Conservation (phyloP, 2,113 vertebrate species). For the Cariama cristata region DNA sequence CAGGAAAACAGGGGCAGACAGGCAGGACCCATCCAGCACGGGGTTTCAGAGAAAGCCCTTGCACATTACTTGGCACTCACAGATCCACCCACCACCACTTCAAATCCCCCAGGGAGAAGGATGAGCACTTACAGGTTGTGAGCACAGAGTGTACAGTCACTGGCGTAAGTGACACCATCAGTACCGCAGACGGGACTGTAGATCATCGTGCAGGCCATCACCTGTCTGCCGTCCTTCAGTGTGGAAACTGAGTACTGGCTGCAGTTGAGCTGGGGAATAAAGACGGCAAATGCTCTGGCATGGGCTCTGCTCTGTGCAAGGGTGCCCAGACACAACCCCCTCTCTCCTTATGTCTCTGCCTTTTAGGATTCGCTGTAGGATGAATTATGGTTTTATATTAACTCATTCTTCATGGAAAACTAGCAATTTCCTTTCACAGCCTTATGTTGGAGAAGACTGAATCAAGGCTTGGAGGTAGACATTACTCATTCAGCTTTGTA, state of each 20-base stretch:
- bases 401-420: neutral
- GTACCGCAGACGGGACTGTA: neutral
- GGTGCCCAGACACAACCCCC: neutral
- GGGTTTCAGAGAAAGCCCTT: neutral
- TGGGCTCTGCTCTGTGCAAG: neutral
- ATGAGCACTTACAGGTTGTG: neutral
- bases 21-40: neutral
- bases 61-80: neutral
- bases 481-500: neutral
- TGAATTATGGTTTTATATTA: neutral
- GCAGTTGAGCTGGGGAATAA: slow-evolving; percentile 41
- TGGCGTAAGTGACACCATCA: slow-evolving; percentile 28
- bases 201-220: slow-evolving; percentile 27
- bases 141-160: slow-evolving; percentile 18
- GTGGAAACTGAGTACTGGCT: neutral
- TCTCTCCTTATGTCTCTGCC: neutral
- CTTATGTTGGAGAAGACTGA: neutral
- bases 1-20: fast-evolving
- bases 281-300: neutral
- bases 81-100: neutral
- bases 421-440: neutral
- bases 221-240: fast-evolving
- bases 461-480: neutral
- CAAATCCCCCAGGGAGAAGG: neutral
- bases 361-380: neutral